A percentile compares a stretch with the other conserved stretches of the same genome.
These are phyloP conservation scores for Dyspetes luteomarginatus DNA, from an alignment of 2,888 invertebrate genomes.

Conservation along the genomic window DNA sequence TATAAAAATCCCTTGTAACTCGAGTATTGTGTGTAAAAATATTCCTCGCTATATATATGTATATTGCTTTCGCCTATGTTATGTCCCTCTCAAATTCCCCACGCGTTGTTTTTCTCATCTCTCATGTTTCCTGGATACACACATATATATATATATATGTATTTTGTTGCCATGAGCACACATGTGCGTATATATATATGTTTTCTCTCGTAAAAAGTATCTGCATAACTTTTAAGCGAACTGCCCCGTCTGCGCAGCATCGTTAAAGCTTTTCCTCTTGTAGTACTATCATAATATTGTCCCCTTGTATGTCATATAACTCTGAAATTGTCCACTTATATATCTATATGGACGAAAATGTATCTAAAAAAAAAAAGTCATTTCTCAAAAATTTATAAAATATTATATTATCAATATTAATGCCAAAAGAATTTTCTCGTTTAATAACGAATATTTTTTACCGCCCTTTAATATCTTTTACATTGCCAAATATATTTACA, in stretches of 20 bases:
- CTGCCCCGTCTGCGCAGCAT: conserved; percentile 54
- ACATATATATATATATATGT: conserved; percentile 10
- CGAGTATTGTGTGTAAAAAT: conserved; percentile 66
- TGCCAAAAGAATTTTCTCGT: too few species aligned
- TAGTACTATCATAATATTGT: too few species aligned
- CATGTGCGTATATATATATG: background rate
- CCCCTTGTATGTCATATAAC: too few species aligned
- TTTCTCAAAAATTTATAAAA: too few species aligned
- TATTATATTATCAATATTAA: too few species aligned
- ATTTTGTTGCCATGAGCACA: too few species aligned
- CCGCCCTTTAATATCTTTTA: too few species aligned
- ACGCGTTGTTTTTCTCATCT: background rate
- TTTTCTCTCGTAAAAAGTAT: conserved; percentile 65
- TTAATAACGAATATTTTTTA: too few species aligned
- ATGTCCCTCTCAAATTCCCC: background rate
- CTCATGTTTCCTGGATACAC: background rate
- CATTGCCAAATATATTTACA: too few species aligned
- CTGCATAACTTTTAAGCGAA: conserved; percentile 67
- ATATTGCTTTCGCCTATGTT: conserved; percentile 58
- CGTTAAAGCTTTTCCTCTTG: conserved; percentile 57
- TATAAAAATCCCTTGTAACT: conserved; percentile 66
- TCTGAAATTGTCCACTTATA: too few species aligned
- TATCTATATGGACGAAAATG: too few species aligned
- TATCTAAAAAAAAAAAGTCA: too few species aligned
- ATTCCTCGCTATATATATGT: conserved; percentile 64